Evolutionary conservation across 2,113 vertebrate genomes (phyloP).

Genomic region (Nothobranchius furzeri): DNA sequence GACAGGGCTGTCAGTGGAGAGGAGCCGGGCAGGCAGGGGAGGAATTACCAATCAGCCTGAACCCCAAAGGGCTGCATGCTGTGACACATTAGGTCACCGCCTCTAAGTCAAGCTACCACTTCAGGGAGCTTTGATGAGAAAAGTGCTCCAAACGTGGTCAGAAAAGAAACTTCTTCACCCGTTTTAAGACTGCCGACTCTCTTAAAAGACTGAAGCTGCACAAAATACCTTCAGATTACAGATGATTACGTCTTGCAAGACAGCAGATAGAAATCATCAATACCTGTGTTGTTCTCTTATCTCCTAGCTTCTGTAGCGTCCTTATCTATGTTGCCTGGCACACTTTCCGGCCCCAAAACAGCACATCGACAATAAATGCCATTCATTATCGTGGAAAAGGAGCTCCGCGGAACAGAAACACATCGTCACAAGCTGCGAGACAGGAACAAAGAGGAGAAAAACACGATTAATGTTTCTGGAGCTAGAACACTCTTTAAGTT

Average conservation of each 20-base stretch:
- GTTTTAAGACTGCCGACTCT: slow-evolving; percentile 35
- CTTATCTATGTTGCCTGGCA: slow-evolving; percentile 30
- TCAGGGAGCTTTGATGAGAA: slow-evolving; percentile 23
- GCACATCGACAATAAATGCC: slow-evolving; percentile 29
- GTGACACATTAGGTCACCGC: slow-evolving; percentile 51
- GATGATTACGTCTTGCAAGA: slow-evolving; percentile 33
- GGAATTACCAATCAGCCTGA: slow-evolving; percentile 51
- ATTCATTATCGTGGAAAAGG: slow-evolving; percentile 23
- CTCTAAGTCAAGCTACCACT: slow-evolving; percentile 35
- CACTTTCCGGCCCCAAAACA: slow-evolving; percentile 19
- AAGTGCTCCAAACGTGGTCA: slow-evolving; percentile 30
- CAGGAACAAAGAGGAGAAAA: background rate
- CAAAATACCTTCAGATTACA: slow-evolving; percentile 41
- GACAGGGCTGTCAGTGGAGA: slow-evolving; percentile 50
- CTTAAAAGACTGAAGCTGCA: slow-evolving; percentile 37
- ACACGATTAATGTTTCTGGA: background rate
- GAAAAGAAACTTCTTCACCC: slow-evolving; percentile 34
- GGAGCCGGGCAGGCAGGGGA: slow-evolving; percentile 26
- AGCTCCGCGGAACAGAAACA: slow-evolving; percentile 8
- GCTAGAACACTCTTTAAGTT: slow-evolving; percentile 14
- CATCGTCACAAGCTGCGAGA: background rate
- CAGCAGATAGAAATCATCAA: slow-evolving; percentile 28
- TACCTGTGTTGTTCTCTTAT: slow-evolving; percentile 24
- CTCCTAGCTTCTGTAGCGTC: slow-evolving; percentile 11
- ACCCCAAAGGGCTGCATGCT: slow-evolving; percentile 22